phyloP scores from a whole-genome alignment of 2,113 vertebrate species.

The Megaleporinus macrocephalus region DNA sequence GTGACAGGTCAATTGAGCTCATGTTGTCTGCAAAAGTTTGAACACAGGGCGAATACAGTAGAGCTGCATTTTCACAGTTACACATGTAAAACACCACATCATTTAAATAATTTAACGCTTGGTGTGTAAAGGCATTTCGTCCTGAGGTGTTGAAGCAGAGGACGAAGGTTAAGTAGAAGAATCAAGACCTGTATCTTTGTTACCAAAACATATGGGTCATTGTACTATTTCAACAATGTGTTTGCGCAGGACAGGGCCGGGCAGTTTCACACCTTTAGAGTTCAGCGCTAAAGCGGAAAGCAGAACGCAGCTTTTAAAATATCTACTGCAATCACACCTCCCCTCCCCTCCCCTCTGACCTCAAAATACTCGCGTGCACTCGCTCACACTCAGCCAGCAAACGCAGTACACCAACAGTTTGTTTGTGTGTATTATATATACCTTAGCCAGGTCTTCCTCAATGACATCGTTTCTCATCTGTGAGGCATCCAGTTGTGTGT shows the following conservation, averaged over 20 bases:
- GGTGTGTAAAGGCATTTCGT: too few relatives aligned
- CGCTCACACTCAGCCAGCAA: neutral
- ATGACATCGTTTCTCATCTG: slow-evolving; percentile 99
- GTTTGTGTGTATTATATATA: slow-evolving; percentile 59
- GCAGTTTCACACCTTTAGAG: neutral
- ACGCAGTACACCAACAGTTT: neutral
- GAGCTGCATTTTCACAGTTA: too few relatives aligned
- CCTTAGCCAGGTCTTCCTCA: slow-evolving; percentile 98
- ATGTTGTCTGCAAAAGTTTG: too few relatives aligned
- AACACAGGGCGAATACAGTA: too few relatives aligned
- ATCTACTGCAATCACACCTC: slow-evolving; percentile 25
- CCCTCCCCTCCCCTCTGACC: neutral
- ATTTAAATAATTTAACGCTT: too few relatives aligned
- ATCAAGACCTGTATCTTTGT: too few relatives aligned
- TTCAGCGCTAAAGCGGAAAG: neutral
- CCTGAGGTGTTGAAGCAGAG: too few relatives aligned
- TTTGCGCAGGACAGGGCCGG: neutral
- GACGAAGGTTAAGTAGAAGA: too few relatives aligned
- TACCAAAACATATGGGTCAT: too few relatives aligned
- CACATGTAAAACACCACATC: too few relatives aligned
- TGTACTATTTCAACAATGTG: too few relatives aligned
- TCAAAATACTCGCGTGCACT: neutral
- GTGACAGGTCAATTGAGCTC: too few relatives aligned
- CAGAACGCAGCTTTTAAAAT: slow-evolving; percentile 4
- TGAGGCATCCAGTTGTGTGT: slow-evolving; percentile 96